Conservation (phyloP, 2,113 vertebrate species). For the Emydura subglobosa region DNA sequence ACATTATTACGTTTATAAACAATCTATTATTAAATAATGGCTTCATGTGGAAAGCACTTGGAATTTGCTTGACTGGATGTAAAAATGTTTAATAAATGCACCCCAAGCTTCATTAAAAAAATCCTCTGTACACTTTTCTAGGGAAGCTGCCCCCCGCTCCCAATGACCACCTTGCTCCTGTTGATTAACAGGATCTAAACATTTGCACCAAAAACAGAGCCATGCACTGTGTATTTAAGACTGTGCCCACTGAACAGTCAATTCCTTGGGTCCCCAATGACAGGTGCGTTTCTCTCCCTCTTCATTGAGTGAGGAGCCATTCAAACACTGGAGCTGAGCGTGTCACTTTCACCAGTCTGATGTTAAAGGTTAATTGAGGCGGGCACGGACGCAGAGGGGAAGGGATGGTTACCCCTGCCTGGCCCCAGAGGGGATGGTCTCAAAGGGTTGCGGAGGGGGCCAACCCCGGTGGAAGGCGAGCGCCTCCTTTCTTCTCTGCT, state of each 20-base stretch:
- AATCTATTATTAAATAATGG: neutral
- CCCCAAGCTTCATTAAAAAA: neutral
- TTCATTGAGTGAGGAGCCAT: neutral
- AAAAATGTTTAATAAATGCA: neutral
- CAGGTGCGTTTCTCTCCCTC: no score
- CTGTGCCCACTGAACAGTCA: no score
- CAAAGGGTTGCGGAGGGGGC: neutral
- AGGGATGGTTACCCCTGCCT: no score
- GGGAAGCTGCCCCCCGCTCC: neutral
- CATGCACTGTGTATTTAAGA: neutral
- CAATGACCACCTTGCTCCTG: neutral
- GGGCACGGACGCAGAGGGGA: neutral
- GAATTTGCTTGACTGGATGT: neutral
- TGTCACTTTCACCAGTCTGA: neutral
- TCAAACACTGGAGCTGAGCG: neutral
- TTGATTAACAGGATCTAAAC: neutral
- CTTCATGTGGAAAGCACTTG: neutral
- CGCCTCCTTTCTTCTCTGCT: no score
- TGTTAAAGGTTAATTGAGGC: neutral
- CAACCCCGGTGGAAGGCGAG: neutral
- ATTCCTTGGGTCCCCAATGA: neutral
- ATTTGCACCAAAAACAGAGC: neutral
- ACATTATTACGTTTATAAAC: slow-evolving; percentile 18
- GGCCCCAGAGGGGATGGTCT: neutral
- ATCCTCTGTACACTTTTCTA: neutral